Evolutionary conservation across 2,888 invertebrate species (phyloP).

Genomic region (Achlya flavicornis): DNA sequence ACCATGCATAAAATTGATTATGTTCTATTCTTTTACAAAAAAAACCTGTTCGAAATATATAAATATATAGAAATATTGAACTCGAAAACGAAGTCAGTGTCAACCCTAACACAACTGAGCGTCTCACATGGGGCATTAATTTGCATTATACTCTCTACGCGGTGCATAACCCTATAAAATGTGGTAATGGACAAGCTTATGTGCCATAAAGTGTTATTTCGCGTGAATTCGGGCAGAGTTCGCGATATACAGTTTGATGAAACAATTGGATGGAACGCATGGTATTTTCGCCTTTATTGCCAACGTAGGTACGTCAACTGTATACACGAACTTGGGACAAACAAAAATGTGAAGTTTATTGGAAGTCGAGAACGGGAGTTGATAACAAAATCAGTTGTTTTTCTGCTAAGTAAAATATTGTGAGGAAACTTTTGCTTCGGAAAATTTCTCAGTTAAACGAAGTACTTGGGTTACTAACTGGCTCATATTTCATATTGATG

Average conservation of each 20-base stretch:
- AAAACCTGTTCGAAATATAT: no score
- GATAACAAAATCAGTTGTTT: conserved; percentile 12
- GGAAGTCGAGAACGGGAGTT: conserved; percentile 10
- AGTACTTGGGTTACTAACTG: neutral
- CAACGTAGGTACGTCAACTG: conserved; percentile 16
- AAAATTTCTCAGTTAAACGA: neutral
- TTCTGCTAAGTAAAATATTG: conserved; percentile 10
- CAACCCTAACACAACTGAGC: conserved; percentile 58
- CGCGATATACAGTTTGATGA: conserved; percentile 60
- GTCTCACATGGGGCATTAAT: conserved; percentile 73
- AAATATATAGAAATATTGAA: no score
- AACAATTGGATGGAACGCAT: conserved; percentile 56
- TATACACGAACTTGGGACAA: conserved; percentile 2
- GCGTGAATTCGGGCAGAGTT: conserved; percentile 54
- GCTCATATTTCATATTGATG: neutral
- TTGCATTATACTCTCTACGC: conserved; percentile 70
- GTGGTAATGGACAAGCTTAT: conserved; percentile 73
- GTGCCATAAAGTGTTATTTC: conserved; percentile 66
- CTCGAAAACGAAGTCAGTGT: conserved; percentile 19
- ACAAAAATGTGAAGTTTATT: conserved; percentile 14
- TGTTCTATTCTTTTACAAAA: no score
- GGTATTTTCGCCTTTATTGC: conserved; percentile 48
- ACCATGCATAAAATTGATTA: no score
- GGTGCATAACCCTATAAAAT: conserved; percentile 78
- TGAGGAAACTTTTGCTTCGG: neutral